Evolutionary conservation across 2,113 vertebrate species (phyloP), one percentile per base, ranked within the genome.

Genomic region (Strix aluco): DNA sequence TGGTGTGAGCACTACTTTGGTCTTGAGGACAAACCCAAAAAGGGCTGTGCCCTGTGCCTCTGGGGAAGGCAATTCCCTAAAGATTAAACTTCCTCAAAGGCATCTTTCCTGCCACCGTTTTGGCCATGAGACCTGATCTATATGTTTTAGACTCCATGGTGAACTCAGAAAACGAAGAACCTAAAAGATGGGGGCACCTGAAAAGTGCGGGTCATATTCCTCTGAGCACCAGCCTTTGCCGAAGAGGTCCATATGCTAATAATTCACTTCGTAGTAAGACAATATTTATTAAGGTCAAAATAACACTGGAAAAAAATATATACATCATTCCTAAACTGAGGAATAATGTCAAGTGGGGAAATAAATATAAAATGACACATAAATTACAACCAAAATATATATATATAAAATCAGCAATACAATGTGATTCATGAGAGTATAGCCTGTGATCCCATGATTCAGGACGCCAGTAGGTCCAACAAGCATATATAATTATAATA

Each of bases 271-370:
- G 32, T 85, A 86, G 54, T 52, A 87, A 84, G 86, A 94, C 86
- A 91, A 40, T 82, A 40, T 89, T 95, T 94, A 91, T 91, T 96
- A 92, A 92, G 81, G 84, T 87, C 73, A 96, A 91, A 91, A 82
- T 72, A 95, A 79, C 5, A 16, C 20, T 70, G 49, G 59, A 13
- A 78, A 89, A 89, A 81, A 86, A 63, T 15, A n/a, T 5, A 90
- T 65, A 81, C 88, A 88, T 94, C 57, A 87, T 84, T 79, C 73
- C 87, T 36, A 66, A 89, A 47, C 32, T 61, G 49, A 81, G 69
- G 66, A 95, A 94, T 78, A 89, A 85, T 15, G 7, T 88, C 82
- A 96, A 88, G 49, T 11, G 1, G 17, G 32, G 21, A 36, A 86
- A 92, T 87, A 94, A 95, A 92, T 94, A 91, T 57, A 94, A 95